Percentiles rank a stretch among this genome's conserved stretches.
phyloP scores from a whole-genome alignment of 2,888 invertebrate genomes.

The Anorthoa munda region DNA sequence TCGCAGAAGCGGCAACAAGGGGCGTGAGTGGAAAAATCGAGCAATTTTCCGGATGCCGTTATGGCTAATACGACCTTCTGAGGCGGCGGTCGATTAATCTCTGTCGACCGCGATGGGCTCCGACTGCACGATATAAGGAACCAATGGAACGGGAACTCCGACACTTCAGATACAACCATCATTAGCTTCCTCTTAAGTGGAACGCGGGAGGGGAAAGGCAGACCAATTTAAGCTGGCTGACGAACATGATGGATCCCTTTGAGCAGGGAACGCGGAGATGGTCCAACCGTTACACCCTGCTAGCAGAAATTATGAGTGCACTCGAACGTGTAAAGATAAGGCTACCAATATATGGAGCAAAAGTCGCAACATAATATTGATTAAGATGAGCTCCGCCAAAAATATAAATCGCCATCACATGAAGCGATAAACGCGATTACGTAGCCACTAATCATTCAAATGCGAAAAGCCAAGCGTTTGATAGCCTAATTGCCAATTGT shows the following conservation, averaged over 20 bases:
- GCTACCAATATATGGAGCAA: slow-evolving; percentile 62
- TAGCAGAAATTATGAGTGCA: slow-evolving; percentile 79
- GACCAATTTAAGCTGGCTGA: slow-evolving; percentile 72
- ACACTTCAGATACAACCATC: slow-evolving; percentile 75
- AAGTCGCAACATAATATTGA: slow-evolving; percentile 39
- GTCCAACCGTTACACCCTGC: slow-evolving; percentile 76
- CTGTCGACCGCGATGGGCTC: slow-evolving; percentile 86
- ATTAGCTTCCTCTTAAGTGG: slow-evolving; percentile 70
- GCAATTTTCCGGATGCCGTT: slow-evolving; percentile 89
- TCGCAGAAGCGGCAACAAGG: slow-evolving; percentile 83
- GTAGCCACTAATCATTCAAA: slow-evolving; percentile 62
- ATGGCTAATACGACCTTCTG: slow-evolving; percentile 87
- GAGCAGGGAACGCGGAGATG: slow-evolving; percentile 72
- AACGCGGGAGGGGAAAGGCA: slow-evolving; percentile 57
- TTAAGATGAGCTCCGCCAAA: slow-evolving; percentile 11
- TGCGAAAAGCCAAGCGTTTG: slow-evolving; percentile 66
- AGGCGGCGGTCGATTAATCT: slow-evolving; percentile 87
- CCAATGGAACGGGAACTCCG: slow-evolving; percentile 78
- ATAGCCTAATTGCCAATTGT: slow-evolving; percentile 71
- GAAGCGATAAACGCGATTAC: slow-evolving; percentile 49
- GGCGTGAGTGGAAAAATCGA: slow-evolving; percentile 86
- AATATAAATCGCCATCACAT: slow-evolving; percentile 12
- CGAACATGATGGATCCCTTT: slow-evolving; percentile 76
- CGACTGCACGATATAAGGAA: slow-evolving; percentile 81
- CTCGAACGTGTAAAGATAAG: slow-evolving; percentile 79